Conservation (phyloP, 2,888 invertebrate species). For the Monopis laevigella region DNA sequence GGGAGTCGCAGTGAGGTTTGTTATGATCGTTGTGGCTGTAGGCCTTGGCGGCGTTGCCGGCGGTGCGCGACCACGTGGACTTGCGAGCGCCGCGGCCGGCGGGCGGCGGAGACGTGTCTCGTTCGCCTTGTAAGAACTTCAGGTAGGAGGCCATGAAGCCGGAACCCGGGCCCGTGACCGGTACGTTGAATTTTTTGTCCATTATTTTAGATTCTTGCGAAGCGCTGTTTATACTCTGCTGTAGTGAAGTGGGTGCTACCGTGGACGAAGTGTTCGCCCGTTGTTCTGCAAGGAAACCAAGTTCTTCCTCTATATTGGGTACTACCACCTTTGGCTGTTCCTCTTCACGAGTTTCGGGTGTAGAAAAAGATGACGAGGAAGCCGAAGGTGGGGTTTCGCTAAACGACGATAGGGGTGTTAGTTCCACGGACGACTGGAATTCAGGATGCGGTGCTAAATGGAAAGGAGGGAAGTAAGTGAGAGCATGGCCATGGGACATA, state of each 20-base stretch:
- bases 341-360: constrained; percentile 70
- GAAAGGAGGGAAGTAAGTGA: constrained; percentile 82
- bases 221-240: constrained; percentile 55
- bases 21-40: constrained; percentile 45
- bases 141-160: constrained; percentile 90
- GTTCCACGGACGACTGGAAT: constrained; percentile 72
- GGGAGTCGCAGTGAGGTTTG: constrained; percentile 48
- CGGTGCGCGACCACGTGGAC: constrained; percentile 70
- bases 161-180: constrained; percentile 70
- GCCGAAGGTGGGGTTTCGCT: constrained; percentile 68
- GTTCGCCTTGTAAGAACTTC: constrained; percentile 84
- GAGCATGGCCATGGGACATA: constrained; percentile 71
- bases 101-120: constrained; percentile 83
- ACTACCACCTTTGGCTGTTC: constrained; percentile 86
- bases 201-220: constrained; percentile 62
- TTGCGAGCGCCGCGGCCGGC: constrained; percentile 73
- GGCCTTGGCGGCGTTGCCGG: constrained; percentile 45
- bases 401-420: constrained; percentile 69
- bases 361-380: constrained; percentile 65
- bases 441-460: constrained; percentile 77
- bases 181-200: constrained; percentile 70
- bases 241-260: constrained; percentile 62
- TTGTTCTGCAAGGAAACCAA: constrained; percentile 79
- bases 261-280: constrained; percentile 58
- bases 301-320: constrained; percentile 89